Conservation (phyloP, 2,797 vertebrate genomes). For the Gallinago nigripennis region DNA sequence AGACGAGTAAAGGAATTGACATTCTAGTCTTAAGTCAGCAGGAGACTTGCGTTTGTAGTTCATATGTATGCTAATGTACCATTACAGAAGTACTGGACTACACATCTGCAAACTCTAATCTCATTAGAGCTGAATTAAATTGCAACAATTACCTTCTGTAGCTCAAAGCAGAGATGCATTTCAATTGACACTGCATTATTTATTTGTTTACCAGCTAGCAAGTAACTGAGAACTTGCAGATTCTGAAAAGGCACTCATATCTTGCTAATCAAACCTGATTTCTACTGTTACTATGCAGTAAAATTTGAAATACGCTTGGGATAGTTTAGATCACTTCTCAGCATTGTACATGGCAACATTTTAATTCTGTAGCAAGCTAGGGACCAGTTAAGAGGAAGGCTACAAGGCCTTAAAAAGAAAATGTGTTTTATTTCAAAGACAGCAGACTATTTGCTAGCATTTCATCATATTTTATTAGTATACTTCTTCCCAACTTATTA, state of each 20-base stretch:
- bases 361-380: background rate
- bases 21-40: background rate
- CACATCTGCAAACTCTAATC: background rate
- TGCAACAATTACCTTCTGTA: background rate
- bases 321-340: background rate
- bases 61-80: background rate
- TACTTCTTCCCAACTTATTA: background rate
- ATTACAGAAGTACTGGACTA: background rate
- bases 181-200: slow-evolving; percentile 5
- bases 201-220: slow-evolving; percentile 15
- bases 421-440: background rate
- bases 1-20: background rate
- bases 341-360: background rate
- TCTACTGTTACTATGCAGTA: background rate
- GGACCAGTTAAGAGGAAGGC: background rate
- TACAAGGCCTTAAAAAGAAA: background rate
- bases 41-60: background rate
- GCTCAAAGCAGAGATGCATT: background rate
- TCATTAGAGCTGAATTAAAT: slow-evolving; percentile 21
- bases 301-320: background rate
- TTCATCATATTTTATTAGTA: background rate
- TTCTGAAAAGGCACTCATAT: background rate
- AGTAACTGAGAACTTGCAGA: background rate
- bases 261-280: background rate
- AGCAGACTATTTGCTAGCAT: background rate